These are phyloP conservation scores for Caenorhabditis japonica DNA, from an alignment of 2,888 invertebrate species.

Conservation along the genomic window DNA sequence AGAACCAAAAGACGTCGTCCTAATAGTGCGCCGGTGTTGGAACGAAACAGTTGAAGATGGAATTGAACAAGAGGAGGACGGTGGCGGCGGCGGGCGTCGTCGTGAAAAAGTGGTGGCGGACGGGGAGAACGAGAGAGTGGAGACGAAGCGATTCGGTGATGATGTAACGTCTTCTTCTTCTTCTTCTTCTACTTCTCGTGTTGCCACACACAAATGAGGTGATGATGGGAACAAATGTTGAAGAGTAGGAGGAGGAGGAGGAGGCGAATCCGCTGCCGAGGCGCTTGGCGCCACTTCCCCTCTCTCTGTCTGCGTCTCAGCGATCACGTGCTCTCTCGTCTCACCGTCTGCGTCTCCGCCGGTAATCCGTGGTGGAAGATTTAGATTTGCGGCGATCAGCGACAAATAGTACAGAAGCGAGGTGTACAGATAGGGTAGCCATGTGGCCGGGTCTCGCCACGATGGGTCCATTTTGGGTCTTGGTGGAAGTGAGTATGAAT, in stretches of 20 bases:
- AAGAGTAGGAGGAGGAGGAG: too few species aligned
- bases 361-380: conserved; percentile 78
- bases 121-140: conserved; percentile 17
- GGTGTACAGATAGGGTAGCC: conserved; percentile 34
- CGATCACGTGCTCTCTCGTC: too few species aligned
- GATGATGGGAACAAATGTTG: too few species aligned
- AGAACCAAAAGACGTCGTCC: conserved; percentile 2
- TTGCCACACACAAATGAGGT: conserved; percentile 33
- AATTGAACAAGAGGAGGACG: background rate
- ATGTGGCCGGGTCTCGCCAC: conserved; percentile 15
- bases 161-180: conserved; percentile 15
- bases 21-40: conserved; percentile 12
- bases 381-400: conserved; percentile 93
- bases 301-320: conserved; percentile 7
- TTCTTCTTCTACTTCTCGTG: background rate
- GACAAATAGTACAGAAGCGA: conserved; percentile 91
- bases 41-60: conserved; percentile 8
- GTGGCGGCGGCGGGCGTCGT: background rate
- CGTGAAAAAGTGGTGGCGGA: too few species aligned
- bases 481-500: too few species aligned
- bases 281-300: conserved; percentile 2
- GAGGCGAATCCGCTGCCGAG: conserved; percentile 30
- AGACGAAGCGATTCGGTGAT: conserved; percentile 28
- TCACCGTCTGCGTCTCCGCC: conserved; percentile 31
- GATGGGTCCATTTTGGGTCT: conserved; percentile 2